Evolutionary conservation across 2,797 vertebrate genomes (phyloP), one percentile per base, ranked within the genome.

Genomic region (Poeciliopsis paucimaculata): DNA sequence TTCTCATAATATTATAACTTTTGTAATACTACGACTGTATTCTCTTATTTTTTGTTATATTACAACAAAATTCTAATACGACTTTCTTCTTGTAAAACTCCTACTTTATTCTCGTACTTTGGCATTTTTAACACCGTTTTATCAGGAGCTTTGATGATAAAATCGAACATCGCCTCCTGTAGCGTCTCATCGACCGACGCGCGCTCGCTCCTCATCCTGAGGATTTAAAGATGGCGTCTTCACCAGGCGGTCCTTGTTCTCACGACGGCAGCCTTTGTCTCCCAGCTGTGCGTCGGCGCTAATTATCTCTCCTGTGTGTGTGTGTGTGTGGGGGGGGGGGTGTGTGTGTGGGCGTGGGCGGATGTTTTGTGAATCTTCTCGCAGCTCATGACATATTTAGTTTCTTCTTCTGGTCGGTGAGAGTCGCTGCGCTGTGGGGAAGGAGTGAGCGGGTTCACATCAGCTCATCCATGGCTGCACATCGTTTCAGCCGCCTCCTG

Each of bases 351-450:
- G 73, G 72, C 11, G 15, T 9, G 51, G 28, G 77, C 49, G 72
- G 43, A 45, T 73, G 73, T 81, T 57, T 9, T 70, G 46, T 73
- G 79, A 86, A 82, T 86, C 84, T 77, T 87, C 86, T 77, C 77
- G 62, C 82, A 46, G 78, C 90, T 92, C 91, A 94, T 94, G 78
- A 90, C 87, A 91, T 91, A 94, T 93, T 93, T 93, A 94, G 89
- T 89, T 84, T 86, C 82, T 83, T 82, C 36, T 84, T 84, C 81
- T 84, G 85, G 80, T 82, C 79, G 0, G 72, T 26, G 78, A 89
- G 81, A 84, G 85, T 85, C 89, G 81, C 79, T 39, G 45, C 62
- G 90, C 53, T 31, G 55, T 10, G 15, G 83, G 82, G 43, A 57
- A 34, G 43, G 83, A 88, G 88, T 86, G 83, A 91, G 74, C 23